These are phyloP conservation scores for Merluccius polli DNA, from an alignment of 2,797 vertebrate genomes.

Conservation along the genomic window DNA sequence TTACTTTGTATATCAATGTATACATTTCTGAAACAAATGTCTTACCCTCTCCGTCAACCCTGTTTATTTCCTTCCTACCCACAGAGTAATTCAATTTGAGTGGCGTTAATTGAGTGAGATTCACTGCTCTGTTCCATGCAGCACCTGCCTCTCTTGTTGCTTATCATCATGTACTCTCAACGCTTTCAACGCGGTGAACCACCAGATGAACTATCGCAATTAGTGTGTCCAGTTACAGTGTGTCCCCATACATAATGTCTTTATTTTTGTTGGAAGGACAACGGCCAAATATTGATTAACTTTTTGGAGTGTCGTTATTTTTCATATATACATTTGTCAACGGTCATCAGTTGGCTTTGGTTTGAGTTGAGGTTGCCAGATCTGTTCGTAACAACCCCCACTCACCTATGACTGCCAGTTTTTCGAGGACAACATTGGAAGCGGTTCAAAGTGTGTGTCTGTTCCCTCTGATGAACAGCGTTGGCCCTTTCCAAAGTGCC, in stretches of 20 bases:
- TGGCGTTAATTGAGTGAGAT: background rate
- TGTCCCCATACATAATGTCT: no score
- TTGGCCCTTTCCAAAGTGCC: constrained; percentile 40
- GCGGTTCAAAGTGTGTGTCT: constrained; percentile 13
- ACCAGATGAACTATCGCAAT: no score
- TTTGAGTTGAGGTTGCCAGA: constrained; percentile 13
- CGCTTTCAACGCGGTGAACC: no score
- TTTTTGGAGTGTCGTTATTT: background rate
- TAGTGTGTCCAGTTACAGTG: no score
- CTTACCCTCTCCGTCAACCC: background rate
- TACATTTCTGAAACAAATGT: background rate
- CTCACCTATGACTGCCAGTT: constrained; percentile 26
- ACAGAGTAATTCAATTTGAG: background rate
- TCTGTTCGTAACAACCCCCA: constrained; percentile 7
- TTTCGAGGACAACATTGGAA: constrained; percentile 30
- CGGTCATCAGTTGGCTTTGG: constrained; percentile 1
- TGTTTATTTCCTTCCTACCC: background rate
- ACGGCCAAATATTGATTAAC: background rate
- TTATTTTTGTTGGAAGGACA: background rate
- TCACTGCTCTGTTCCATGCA: no score
- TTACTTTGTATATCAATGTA: background rate
- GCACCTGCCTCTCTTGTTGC: no score
- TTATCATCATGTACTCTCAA: no score
- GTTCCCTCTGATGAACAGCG: constrained; percentile 27
- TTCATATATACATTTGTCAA: background rate